Conservation (phyloP, 1,140 invertebrate species). For the Nylanderia fulva region DNA sequence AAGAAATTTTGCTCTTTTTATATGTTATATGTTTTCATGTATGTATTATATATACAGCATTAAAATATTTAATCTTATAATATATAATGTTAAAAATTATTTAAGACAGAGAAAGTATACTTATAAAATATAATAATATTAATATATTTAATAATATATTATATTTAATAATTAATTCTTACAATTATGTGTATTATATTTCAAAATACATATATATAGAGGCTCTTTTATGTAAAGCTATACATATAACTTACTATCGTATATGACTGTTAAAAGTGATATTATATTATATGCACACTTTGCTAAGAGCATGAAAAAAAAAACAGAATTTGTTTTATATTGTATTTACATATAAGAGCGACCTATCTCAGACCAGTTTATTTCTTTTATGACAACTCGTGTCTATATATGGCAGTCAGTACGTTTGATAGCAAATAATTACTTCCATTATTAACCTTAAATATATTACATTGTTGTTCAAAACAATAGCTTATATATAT, state of each 20-base stretch:
- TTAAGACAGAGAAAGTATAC: too few relatives aligned
- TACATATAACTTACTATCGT: slow-evolving; percentile 74
- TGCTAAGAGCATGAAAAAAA: slow-evolving; percentile 44
- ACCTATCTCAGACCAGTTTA: slow-evolving; percentile 32
- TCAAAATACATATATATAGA: too few relatives aligned
- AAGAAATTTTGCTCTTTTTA: neutral
- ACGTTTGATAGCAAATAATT: slow-evolving; percentile 75
- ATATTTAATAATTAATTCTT: too few relatives aligned
- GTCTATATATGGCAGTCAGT: slow-evolving; percentile 41
- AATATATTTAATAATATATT: too few relatives aligned
- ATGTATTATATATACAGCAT: too few relatives aligned
- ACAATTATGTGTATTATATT: too few relatives aligned
- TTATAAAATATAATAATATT: too few relatives aligned
- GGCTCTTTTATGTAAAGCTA: too few relatives aligned
- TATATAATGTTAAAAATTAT: neutral
- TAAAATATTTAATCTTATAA: too few relatives aligned
- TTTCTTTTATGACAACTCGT: slow-evolving; percentile 17
- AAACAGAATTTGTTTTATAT: slow-evolving; percentile 49
- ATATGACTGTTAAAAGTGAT: slow-evolving; percentile 53
- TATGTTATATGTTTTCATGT: too few relatives aligned
- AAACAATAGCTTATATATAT: slow-evolving; percentile 63
- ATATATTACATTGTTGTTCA: slow-evolving; percentile 64
- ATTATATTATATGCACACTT: slow-evolving; percentile 57
- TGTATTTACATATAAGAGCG: slow-evolving; percentile 44
- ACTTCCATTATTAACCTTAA: slow-evolving; percentile 69